Percentiles rank a stretch among this genome's conserved stretches.
These are phyloP conservation scores for Cepaea nemoralis DNA, from an alignment of 1,140 invertebrate species.

Conservation along the genomic window DNA sequence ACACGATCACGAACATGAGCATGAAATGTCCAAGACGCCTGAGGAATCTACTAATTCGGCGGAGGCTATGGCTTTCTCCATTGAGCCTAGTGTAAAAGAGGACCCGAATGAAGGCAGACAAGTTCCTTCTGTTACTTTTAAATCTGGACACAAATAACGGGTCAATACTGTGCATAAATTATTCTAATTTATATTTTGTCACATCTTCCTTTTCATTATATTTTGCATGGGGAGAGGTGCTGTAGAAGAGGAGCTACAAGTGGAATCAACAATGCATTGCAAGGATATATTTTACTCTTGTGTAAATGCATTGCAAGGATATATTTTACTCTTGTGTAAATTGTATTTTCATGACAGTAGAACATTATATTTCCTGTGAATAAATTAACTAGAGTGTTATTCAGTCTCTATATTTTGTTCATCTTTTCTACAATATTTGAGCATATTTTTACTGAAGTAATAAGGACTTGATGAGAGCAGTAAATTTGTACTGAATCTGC, in stretches of 20 bases:
- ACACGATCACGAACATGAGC: conserved; percentile 67
- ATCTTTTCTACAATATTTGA: no score
- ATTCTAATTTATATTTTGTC: not conserved
- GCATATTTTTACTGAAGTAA: no score
- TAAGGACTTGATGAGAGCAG: no score
- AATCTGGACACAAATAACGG: conserved; percentile 58
- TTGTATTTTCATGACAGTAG: not conserved
- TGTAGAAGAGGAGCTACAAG: not conserved
- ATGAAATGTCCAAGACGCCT: conserved; percentile 72
- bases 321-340: not conserved
- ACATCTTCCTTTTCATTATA: not conserved
- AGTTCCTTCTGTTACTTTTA: conserved; percentile 63
- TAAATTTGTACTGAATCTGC: no score
- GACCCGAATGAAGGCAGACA: conserved; percentile 51
- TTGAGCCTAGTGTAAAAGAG: conserved; percentile 53
- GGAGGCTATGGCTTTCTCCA: conserved; percentile 66
- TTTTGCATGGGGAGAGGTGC: not conserved
- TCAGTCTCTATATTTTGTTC: no score
- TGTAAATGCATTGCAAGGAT: not conserved
- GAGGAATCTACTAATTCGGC: conserved; percentile 73
- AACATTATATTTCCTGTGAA: not conserved
- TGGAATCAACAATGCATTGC: not conserved
- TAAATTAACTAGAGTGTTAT: not conserved
- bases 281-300: not conserved
- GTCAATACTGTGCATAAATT: not conserved